Evolutionary conservation across 2,888 invertebrate genomes (phyloP).

Genomic region (Noctua janthina): DNA sequence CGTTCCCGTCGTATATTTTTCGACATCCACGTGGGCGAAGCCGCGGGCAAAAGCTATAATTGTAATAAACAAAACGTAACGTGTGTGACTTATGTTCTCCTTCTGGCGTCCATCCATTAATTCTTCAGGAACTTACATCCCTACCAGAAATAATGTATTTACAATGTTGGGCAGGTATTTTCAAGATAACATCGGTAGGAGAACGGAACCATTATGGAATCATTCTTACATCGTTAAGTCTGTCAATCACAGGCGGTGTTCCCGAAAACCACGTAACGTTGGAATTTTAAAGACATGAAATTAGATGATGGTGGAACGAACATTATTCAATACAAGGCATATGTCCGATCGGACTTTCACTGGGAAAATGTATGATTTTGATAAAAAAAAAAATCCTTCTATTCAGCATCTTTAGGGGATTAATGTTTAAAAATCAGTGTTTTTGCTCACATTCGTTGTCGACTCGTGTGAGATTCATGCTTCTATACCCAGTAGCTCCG

Average conservation of each 20-base stretch:
- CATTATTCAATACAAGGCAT: neutral
- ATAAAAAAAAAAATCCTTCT: neutral
- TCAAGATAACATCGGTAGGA: neutral
- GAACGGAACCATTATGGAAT: slow-evolving; percentile 6
- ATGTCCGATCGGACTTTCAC: neutral
- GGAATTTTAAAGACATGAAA: slow-evolving; percentile 11
- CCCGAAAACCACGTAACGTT: neutral
- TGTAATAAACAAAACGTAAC: neutral
- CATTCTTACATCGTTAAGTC: neutral
- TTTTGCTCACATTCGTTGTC: neutral
- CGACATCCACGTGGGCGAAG: no score
- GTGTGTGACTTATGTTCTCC: neutral
- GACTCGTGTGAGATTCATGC: no score
- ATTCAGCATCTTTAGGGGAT: neutral
- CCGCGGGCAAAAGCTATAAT: no score
- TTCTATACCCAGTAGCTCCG: no score
- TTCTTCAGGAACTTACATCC: neutral
- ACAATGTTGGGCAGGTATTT: neutral
- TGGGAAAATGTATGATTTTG: neutral
- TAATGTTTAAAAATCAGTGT: neutral
- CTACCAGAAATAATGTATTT: neutral
- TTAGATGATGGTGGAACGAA: slow-evolving; percentile 5
- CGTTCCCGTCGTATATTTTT: no score
- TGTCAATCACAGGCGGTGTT: slow-evolving; percentile 13
- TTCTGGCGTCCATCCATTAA: neutral